Evolutionary conservation across 2,888 invertebrate genomes (phyloP).

Genomic region (Eupithecia subfuscata): DNA sequence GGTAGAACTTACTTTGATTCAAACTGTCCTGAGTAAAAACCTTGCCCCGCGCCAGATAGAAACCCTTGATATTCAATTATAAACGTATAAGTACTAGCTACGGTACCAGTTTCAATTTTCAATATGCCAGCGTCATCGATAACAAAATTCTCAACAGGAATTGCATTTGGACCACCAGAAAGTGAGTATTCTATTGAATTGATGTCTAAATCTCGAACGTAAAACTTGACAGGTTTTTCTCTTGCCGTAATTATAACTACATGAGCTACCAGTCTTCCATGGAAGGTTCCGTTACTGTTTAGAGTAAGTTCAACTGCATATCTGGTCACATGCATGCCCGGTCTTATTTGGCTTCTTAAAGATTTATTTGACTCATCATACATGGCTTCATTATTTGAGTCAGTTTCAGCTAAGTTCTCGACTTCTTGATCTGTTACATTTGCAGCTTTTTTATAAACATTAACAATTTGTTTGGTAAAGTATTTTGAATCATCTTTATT

Average conservation of each 20-base stretch:
- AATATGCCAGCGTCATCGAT: slow-evolving; percentile 54
- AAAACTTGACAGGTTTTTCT: slow-evolving; percentile 55
- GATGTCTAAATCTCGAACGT: slow-evolving; percentile 53
- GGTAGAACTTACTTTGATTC: slow-evolving; percentile 52
- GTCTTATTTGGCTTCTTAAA: slow-evolving; percentile 53
- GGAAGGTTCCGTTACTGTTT: slow-evolving; percentile 52
- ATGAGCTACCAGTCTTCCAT: slow-evolving; percentile 51
- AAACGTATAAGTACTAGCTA: slow-evolving; percentile 52
- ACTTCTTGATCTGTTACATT: too few relatives aligned
- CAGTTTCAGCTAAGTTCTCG: background rate
- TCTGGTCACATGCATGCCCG: slow-evolving; percentile 56
- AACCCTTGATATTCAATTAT: slow-evolving; percentile 58
- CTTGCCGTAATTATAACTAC: slow-evolving; percentile 50
- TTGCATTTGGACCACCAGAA: slow-evolving; percentile 44
- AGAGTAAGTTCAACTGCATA: slow-evolving; percentile 57
- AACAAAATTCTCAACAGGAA: slow-evolving; percentile 35
- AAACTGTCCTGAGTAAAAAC: slow-evolving; percentile 56
- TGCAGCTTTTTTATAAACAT: background rate
- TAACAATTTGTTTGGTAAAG: background rate
- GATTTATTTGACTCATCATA: background rate
- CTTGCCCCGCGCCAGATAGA: slow-evolving; percentile 48
- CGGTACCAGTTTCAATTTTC: slow-evolving; percentile 51
- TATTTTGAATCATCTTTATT: background rate
- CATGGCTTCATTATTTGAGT: background rate
- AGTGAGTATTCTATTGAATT: slow-evolving; percentile 52